These are phyloP conservation scores for Sisyra terminalis DNA, from an alignment of 2,888 invertebrate species.

Conservation along the genomic window DNA sequence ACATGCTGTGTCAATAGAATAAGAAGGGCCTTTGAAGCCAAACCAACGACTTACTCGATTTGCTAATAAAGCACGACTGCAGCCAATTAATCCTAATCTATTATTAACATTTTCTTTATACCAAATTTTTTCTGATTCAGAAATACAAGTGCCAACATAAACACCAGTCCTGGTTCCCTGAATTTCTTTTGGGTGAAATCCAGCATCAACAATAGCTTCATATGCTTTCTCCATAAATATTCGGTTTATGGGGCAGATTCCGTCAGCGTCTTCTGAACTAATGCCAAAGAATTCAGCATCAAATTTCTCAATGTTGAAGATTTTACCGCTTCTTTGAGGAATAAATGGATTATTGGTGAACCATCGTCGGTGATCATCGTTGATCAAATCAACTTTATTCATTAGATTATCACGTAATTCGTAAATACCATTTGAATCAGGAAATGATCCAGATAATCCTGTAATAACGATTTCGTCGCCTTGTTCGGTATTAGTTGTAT, in stretches of 20 bases:
- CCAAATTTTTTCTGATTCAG: slow-evolving; percentile 61
- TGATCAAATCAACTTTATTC: slow-evolving; percentile 69
- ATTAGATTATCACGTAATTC: slow-evolving; percentile 45
- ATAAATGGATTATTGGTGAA: slow-evolving; percentile 40
- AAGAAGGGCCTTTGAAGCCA: slow-evolving; percentile 78
- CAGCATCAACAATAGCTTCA: slow-evolving; percentile 42
- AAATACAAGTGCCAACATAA: slow-evolving; percentile 60
- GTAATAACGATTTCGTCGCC: slow-evolving; percentile 38
- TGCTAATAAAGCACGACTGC: slow-evolving; percentile 25
- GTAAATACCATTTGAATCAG: slow-evolving; percentile 41
- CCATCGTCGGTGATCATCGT: slow-evolving; percentile 66
- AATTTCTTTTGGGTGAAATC: slow-evolving; percentile 49
- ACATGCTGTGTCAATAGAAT: slow-evolving; percentile 82
- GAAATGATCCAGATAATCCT: slow-evolving; percentile 44
- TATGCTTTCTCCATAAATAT: no score
- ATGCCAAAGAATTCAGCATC: slow-evolving; percentile 37
- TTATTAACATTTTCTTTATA: slow-evolving; percentile 49
- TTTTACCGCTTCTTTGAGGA: slow-evolving; percentile 48
- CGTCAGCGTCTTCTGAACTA: no score
- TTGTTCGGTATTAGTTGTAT: no score
- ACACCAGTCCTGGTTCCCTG: slow-evolving; percentile 62
- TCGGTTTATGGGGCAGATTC: no score
- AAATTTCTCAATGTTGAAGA: slow-evolving; percentile 32
- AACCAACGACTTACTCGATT: slow-evolving; percentile 81
- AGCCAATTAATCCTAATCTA: slow-evolving; percentile 17